Conservation (phyloP, 2,113 vertebrate species). For the Tragelaphus imberbis region DNA sequence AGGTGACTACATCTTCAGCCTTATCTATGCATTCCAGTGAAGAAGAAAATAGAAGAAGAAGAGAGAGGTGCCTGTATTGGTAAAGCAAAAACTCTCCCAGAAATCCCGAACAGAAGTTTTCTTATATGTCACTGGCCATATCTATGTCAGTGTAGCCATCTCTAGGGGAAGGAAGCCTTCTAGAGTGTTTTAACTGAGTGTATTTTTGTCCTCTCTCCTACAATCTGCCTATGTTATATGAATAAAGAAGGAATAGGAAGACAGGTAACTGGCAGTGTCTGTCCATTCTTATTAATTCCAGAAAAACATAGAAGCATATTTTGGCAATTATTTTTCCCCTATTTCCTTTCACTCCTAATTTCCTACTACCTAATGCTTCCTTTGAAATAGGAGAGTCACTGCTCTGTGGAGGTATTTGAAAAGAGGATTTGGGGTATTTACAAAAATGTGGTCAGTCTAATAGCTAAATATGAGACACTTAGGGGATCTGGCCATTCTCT, state of each 20-base stretch:
- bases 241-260: neutral
- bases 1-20: neutral
- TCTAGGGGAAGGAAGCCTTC: neutral
- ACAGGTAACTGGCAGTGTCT: neutral
- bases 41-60: neutral
- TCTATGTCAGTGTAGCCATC: neutral
- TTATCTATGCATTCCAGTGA: neutral
- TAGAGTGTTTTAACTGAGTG: neutral
- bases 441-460: neutral
- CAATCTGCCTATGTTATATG: neutral
- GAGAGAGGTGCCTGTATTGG: neutral
- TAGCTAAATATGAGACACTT: neutral
- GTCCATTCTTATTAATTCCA: neutral
- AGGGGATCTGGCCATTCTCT: neutral
- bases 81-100: neutral
- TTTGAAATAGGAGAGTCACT: neutral
- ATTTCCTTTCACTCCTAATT: neutral
- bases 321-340: neutral
- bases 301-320: neutral
- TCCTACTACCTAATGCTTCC: neutral
- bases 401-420: neutral
- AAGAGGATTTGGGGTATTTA: neutral
- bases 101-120: neutral
- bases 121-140: neutral
- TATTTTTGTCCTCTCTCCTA: neutral